Base-by-base conservation (phyloP, 2,888 invertebrate species). In the Drosophila nr. medialis region DNA sequence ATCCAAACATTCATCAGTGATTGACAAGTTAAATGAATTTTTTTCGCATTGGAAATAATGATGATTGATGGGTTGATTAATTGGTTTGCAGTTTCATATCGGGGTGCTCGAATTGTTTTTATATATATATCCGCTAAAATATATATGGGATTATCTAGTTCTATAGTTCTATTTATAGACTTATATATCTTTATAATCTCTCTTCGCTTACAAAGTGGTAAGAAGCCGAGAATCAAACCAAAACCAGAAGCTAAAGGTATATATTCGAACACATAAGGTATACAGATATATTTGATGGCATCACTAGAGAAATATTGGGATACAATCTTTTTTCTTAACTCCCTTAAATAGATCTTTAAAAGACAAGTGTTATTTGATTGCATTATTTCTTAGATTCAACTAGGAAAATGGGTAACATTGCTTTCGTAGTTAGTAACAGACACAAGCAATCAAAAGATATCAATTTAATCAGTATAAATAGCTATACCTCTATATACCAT, bases 11-110 rank as follows among this genome's bases (percentile, higher is more conserved):
- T 55, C 34, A 64, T 62, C 54, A 64, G 21, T 82, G 82, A 80
- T 82, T 82, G 80, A 79, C 82, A 82, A 42, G 67, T 29, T 68
- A 59, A 80, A 80, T 75, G 75, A 75, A 78, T 62, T 64, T 70
- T 67, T 59, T 64, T 54, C 56, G 53, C 40, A 34, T 55, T 59
- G 58, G 21, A 61, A 24, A 78, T 58, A 71, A 78, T 69, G 82
- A 69, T 79, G 82, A 80, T 80, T 80, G 83, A 80, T 69, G 55
- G 60, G 40, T 69, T 64, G 56, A 83, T 80, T 64, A 64, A 66
- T 72, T 64, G 66, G 56, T 45, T 63, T 75, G 49, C 24, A 32
- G 63, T 61, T 56, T 24, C 36, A 61, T 48, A 21, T 53, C 10
- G 42, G 10, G 4, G 13, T 40, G 49, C 34, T 60, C 24, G 34